Evolutionary conservation across 2,888 invertebrate species (phyloP).

Genomic region (Copidosoma aretas): DNA sequence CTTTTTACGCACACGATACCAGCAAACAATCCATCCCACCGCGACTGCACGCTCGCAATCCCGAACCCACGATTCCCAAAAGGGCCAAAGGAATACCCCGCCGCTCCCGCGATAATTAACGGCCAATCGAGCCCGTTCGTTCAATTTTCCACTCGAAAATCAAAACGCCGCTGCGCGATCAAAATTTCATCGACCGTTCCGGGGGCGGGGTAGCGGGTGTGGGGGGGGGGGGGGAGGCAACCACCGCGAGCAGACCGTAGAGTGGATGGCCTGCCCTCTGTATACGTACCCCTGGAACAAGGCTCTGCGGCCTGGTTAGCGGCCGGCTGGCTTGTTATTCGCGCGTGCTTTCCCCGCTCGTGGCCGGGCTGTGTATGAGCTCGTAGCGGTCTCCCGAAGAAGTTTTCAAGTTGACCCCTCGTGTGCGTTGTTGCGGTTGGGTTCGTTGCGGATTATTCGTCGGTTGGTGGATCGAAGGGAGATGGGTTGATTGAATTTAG

Average conservation of each 20-base stretch:
- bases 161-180: background rate
- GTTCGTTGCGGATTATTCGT: too few relatives aligned
- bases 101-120: too few relatives aligned
- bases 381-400: background rate
- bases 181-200: background rate
- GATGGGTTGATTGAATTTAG: too few relatives aligned
- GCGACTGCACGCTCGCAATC: too few relatives aligned
- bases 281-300: background rate
- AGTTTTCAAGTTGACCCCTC: background rate
- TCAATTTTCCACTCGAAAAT: background rate
- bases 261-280: too few relatives aligned
- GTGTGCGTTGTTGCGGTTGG: too few relatives aligned
- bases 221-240: background rate
- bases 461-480: too few relatives aligned
- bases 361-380: background rate
- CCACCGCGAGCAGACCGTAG: background rate
- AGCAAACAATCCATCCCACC: too few relatives aligned
- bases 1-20: too few relatives aligned
- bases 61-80: too few relatives aligned
- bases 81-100: too few relatives aligned
- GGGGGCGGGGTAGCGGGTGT: background rate
- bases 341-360: background rate
- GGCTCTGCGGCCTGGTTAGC: background rate
- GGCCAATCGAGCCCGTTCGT: too few relatives aligned
- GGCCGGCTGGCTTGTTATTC: background rate